Conservation (phyloP, 1,140 invertebrate genomes). For the Drosophila funebris region DNA sequence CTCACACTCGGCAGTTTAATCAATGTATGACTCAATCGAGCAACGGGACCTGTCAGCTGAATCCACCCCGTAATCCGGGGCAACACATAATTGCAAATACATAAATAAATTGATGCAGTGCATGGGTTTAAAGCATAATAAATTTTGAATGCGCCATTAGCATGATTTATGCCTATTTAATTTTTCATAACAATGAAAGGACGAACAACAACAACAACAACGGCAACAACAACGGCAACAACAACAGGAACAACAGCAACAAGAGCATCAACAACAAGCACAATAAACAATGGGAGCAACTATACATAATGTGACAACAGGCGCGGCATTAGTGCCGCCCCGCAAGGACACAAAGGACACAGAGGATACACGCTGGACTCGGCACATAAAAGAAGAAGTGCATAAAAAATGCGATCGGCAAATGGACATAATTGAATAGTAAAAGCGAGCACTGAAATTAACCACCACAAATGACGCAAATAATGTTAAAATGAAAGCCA, state of each 20-base stretch:
- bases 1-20: background rate
- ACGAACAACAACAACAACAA: conserved; percentile 10
- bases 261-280: background rate
- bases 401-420: conserved; percentile 67
- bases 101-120: conserved; percentile 61
- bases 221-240: conserved; percentile 4
- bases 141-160: conserved; percentile 82
- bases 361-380: background rate
- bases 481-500: conserved; percentile 62
- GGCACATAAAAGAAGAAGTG: conserved; percentile 66
- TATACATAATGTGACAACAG: conserved; percentile 61
- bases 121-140: conserved; percentile 76
- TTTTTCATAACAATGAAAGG: conserved; percentile 78
- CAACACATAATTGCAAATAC: conserved; percentile 65
- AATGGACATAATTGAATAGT: conserved; percentile 78
- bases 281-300: conserved; percentile 46
- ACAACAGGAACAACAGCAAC: background rate
- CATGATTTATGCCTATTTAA: conserved; percentile 83
- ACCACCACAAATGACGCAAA: conserved; percentile 82
- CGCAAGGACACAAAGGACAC: conserved; percentile 3
- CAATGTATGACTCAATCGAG: conserved; percentile 26
- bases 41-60: conserved; percentile 28
- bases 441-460: conserved; percentile 80
- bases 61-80: conserved; percentile 34
- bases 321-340: conserved; percentile 57